phyloP scores from a whole-genome alignment of 2,888 invertebrate genomes.

The Resseliella maxima region DNA sequence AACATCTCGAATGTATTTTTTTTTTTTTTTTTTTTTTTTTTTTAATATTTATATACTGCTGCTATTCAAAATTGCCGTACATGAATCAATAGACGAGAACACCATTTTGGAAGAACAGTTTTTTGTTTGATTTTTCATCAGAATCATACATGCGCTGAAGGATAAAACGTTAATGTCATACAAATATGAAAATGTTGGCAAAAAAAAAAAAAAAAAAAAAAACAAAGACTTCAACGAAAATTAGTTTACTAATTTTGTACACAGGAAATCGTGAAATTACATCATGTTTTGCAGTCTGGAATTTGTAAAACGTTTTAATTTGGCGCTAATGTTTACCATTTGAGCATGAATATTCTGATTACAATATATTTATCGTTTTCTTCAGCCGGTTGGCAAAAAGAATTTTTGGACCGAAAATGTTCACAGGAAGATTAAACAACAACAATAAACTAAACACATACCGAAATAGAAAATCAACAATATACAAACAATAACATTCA shows the following conservation, averaged over 20 bases:
- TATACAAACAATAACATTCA: background rate
- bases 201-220: too few relatives aligned
- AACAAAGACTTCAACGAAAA: too few relatives aligned
- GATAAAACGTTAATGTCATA: too few relatives aligned
- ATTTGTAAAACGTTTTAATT: too few relatives aligned
- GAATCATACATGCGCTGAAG: background rate
- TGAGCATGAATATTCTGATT: background rate
- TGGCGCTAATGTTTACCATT: background rate
- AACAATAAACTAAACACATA: slow-evolving; percentile 48
- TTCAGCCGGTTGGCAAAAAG: slow-evolving; percentile 15
- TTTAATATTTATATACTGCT: slow-evolving; percentile 53
- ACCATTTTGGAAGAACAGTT: slow-evolving; percentile 39
- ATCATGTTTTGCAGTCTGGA: too few relatives aligned
- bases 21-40: too few relatives aligned
- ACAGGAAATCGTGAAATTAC: too few relatives aligned
- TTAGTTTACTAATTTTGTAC: too few relatives aligned
- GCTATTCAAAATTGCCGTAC: slow-evolving; percentile 51
- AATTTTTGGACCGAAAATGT: slow-evolving; percentile 31
- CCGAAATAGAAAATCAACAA: slow-evolving; percentile 31
- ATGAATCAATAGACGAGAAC: slow-evolving; percentile 22
- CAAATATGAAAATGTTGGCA: too few relatives aligned
- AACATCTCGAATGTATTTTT: slow-evolving; percentile 44
- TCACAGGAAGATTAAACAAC: slow-evolving; percentile 47
- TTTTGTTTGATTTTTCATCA: slow-evolving; percentile 40
- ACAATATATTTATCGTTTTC: slow-evolving; percentile 11